Percentiles rank a stretch among this genome's conserved stretches.
Conservation (phyloP, 1,140 invertebrate species). For the Cydia pomonella region DNA sequence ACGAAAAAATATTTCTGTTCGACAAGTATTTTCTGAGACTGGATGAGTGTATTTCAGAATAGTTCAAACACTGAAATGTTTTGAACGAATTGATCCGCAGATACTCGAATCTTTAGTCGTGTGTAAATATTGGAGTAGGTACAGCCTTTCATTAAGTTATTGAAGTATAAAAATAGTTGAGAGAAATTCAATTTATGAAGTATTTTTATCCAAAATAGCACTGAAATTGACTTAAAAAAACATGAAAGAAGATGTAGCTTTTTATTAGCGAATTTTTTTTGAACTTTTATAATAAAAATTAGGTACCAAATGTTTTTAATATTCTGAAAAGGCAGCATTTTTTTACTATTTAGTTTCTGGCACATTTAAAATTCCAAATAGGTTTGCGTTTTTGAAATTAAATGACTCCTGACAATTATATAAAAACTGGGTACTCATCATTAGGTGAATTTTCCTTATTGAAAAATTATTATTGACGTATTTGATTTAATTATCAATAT, state of each 20-base stretch:
- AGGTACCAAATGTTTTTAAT: no score
- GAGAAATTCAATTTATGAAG: neutral
- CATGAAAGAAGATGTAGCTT: neutral
- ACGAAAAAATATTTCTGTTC: neutral
- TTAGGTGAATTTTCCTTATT: no score
- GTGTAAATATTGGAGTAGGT: neutral
- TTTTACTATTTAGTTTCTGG: no score
- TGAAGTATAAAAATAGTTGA: neutral
- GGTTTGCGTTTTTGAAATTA: no score
- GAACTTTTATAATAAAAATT: no score
- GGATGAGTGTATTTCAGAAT: neutral
- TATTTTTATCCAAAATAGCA: neutral
- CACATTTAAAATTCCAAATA: no score
- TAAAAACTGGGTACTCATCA: no score
- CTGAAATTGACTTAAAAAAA: neutral
- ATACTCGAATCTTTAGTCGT: neutral
- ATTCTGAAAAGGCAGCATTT: no score
- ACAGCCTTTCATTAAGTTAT: neutral
- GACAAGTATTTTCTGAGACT: neutral
- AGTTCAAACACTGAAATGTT: slow-evolving; percentile 9
- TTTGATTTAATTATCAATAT: no score
- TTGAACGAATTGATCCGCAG: neutral
- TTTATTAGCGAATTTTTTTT: neutral
- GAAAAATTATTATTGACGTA: no score
- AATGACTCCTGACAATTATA: no score